Conservation (phyloP, 2,113 vertebrate species). For the Acrocephalus kingi region DNA sequence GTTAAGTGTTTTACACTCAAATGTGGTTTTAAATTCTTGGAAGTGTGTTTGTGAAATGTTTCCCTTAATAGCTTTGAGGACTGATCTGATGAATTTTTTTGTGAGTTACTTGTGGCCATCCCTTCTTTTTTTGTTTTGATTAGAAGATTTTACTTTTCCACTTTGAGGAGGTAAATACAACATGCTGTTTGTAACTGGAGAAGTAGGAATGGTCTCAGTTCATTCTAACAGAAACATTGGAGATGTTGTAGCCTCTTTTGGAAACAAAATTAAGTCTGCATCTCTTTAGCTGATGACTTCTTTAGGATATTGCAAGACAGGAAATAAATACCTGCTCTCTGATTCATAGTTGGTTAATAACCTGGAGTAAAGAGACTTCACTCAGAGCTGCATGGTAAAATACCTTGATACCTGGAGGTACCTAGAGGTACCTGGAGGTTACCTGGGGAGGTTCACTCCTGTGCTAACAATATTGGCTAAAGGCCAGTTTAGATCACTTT, state of each 20-base stretch:
- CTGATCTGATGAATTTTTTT: neutral
- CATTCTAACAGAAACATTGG: neutral
- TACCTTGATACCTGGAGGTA: constrained; percentile 11
- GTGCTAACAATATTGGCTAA: constrained; percentile 20
- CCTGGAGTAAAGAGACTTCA: neutral
- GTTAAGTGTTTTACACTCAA: neutral
- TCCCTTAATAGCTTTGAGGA: neutral
- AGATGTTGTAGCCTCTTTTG: neutral
- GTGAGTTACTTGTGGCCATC: neutral
- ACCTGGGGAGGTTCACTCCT: neutral
- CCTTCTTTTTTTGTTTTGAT: constrained; percentile 6
- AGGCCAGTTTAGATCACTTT: constrained; percentile 35
- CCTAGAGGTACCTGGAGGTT: neutral
- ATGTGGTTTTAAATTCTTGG: constrained; percentile 25
- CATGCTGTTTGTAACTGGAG: neutral
- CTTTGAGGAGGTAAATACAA: constrained; percentile 3
- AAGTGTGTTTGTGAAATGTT: neutral
- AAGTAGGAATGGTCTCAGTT: neutral
- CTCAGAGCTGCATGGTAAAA: constrained; percentile 47
- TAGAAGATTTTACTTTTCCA: constrained; percentile 19
- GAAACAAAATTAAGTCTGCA: constrained; percentile 33
- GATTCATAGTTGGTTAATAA: neutral
- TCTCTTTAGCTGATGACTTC: constrained; percentile 15
- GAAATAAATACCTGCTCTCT: neutral
- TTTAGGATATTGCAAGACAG: neutral